phyloP scores from a whole-genome alignment of 1,140 invertebrate species.

The Caenorhabditis latens region DNA sequence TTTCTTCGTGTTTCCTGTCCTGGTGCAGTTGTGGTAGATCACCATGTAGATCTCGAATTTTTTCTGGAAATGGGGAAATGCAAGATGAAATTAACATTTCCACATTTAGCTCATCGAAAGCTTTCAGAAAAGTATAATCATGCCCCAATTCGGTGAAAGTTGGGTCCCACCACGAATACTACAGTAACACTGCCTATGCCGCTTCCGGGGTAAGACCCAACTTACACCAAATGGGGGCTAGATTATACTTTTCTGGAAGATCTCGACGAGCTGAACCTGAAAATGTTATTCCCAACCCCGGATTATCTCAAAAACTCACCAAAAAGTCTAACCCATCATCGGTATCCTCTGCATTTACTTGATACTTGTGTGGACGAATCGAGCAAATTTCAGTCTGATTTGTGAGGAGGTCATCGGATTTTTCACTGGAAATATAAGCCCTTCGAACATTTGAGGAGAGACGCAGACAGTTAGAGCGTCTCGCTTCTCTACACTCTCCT shows the following conservation, averaged over 20 bases:
- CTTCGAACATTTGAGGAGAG: not conserved
- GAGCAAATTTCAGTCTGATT: not conserved
- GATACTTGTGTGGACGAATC: not conserved
- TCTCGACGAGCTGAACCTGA: not conserved
- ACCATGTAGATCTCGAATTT: slow-evolving; percentile 12
- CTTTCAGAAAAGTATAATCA: not conserved
- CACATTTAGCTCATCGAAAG: too few species aligned
- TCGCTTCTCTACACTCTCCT: too few species aligned
- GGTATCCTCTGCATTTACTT: not conserved
- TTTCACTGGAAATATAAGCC: not conserved
- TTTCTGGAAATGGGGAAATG: slow-evolving; percentile 6
- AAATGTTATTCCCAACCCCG: not conserved
- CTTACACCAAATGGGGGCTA: too few species aligned
- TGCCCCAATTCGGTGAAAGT: not conserved
- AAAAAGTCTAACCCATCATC: not conserved
- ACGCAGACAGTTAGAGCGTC: too few species aligned
- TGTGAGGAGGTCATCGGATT: not conserved
- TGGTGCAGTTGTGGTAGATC: not conserved
- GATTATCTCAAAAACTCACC: not conserved
- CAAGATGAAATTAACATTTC: too few species aligned
- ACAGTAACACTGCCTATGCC: too few species aligned
- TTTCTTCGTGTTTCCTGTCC: not conserved
- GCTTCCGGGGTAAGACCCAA: too few species aligned
- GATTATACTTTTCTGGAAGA: not conserved
- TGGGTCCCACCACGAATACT: not conserved